A percentile compares a stretch with the other conserved stretches of the same genome.
Evolutionary conservation across 1,140 invertebrate species (phyloP).

Genomic region (Diprion similis): DNA sequence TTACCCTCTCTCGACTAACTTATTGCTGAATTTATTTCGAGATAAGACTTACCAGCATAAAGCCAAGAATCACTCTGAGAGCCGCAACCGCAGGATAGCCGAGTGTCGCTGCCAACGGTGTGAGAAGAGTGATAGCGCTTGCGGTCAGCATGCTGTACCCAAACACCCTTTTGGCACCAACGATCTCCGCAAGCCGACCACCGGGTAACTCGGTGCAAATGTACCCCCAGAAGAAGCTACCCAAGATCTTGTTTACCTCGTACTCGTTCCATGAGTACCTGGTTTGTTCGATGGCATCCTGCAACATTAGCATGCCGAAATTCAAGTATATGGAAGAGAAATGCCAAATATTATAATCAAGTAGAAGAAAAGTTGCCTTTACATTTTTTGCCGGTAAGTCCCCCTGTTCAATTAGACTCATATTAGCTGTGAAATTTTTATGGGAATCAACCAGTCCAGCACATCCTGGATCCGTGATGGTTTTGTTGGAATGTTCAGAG

Average conservation of each 20-base stretch:
- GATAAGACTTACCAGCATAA: slow-evolving; percentile 66
- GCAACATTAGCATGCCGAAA: not conserved
- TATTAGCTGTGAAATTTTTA: not conserved
- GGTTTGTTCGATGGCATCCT: slow-evolving; percentile 42
- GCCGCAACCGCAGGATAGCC: slow-evolving; percentile 69
- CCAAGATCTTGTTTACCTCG: slow-evolving; percentile 80
- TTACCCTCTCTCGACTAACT: not conserved
- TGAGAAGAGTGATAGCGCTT: slow-evolving; percentile 81
- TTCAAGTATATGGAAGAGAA: too few species aligned
- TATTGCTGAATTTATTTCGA: not conserved
- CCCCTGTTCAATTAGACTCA: slow-evolving; percentile 8
- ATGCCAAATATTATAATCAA: too few species aligned
- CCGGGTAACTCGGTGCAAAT: slow-evolving; percentile 88
- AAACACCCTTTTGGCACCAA: slow-evolving; percentile 84
- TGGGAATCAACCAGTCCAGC: not conserved
- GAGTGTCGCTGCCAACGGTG: slow-evolving; percentile 74
- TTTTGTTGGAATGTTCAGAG: slow-evolving; percentile 34
- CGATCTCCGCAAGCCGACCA: slow-evolving; percentile 81
- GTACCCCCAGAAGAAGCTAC: slow-evolving; percentile 92
- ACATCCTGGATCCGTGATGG: slow-evolving; percentile 22
- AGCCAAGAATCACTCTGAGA: slow-evolving; percentile 73
- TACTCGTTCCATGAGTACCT: slow-evolving; percentile 75
- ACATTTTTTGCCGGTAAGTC: slow-evolving; percentile 10
- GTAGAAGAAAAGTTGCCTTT: too few species aligned
- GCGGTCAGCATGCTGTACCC: slow-evolving; percentile 85